Percentiles rank a stretch among this genome's conserved stretches.
phyloP scores from a whole-genome alignment of 1,140 invertebrate species.

The Drosophila quadrilineata region DNA sequence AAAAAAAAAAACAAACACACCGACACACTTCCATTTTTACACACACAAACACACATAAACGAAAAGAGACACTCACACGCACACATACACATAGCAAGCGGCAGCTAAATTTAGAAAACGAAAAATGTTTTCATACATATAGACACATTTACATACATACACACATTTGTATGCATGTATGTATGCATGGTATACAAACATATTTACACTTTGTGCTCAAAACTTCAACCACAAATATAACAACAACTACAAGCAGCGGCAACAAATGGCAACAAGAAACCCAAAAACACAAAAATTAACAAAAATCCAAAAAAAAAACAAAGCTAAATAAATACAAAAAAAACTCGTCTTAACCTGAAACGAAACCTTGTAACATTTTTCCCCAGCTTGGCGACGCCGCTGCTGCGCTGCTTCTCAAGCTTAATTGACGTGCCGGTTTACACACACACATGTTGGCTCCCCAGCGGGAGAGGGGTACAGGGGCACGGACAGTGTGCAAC shows the following conservation, averaged over 20 bases:
- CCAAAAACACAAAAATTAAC: conserved; percentile 46
- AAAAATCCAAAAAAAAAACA: conserved; percentile 31
- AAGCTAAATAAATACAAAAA: conserved; percentile 43
- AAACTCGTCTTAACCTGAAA: conserved; percentile 80
- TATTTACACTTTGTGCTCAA: conserved; percentile 18
- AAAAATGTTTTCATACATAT: conserved; percentile 46
- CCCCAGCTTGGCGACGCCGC: conserved; percentile 58
- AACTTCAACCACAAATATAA: conserved; percentile 34
- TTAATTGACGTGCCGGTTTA: conserved; percentile 65
- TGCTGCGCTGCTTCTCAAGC: conserved; percentile 51
- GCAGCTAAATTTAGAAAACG: conserved; percentile 73
- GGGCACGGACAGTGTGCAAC: not conserved
- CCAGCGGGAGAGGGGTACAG: conserved; percentile 5
- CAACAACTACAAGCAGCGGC: conserved; percentile 17
- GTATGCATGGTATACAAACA: not conserved
- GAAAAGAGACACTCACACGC: conserved; percentile 19
- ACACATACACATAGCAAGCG: conserved; percentile 25
- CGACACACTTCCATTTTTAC: conserved; percentile 4
- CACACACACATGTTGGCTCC: conserved; percentile 24
- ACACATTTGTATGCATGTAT: not conserved
- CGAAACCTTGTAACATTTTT: conserved; percentile 81
- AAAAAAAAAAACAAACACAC: conserved; percentile 24
- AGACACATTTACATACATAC: not conserved
- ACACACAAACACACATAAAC: conserved; percentile 11
- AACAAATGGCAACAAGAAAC: conserved; percentile 59